These are phyloP conservation scores for Calcarius lapponicus DNA, from an alignment of 2,797 vertebrate genomes.

Conservation along the genomic window DNA sequence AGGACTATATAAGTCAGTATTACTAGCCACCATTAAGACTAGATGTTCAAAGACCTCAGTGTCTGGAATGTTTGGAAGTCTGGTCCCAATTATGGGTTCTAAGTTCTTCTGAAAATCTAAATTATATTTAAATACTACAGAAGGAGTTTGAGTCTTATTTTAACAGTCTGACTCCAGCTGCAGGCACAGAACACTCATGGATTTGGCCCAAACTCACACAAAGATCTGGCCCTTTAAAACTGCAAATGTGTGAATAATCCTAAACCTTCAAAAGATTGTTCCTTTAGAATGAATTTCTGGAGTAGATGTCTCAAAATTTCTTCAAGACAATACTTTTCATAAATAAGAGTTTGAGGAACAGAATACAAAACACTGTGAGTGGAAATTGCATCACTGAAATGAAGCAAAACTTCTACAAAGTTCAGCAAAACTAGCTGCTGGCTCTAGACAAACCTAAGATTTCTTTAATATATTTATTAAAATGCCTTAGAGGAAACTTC, in stretches of 20 bases:
- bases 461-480: background rate
- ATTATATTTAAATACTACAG: slow-evolving; percentile 22
- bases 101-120: slow-evolving; percentile 48
- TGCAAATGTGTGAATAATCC: background rate
- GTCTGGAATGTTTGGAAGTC: slow-evolving; percentile 32
- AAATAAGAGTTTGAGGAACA: background rate
- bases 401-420: background rate
- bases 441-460: background rate
- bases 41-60: background rate
- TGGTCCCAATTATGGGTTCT: slow-evolving; percentile 15
- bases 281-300: background rate
- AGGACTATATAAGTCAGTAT: background rate
- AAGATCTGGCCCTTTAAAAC: background rate
- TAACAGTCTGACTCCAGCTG: slow-evolving; percentile 18
- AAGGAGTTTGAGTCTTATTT: slow-evolving; percentile 3
- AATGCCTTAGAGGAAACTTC: background rate
- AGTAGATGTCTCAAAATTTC: background rate
- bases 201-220: background rate
- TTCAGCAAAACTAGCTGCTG: background rate
- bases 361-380: background rate
- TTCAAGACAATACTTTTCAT: background rate
- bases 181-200: background rate
- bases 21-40: background rate
- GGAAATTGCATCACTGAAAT: background rate
- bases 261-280: background rate